phyloP scores from a whole-genome alignment of 2,113 vertebrate genomes.

The Myiagra hebetior region DNA sequence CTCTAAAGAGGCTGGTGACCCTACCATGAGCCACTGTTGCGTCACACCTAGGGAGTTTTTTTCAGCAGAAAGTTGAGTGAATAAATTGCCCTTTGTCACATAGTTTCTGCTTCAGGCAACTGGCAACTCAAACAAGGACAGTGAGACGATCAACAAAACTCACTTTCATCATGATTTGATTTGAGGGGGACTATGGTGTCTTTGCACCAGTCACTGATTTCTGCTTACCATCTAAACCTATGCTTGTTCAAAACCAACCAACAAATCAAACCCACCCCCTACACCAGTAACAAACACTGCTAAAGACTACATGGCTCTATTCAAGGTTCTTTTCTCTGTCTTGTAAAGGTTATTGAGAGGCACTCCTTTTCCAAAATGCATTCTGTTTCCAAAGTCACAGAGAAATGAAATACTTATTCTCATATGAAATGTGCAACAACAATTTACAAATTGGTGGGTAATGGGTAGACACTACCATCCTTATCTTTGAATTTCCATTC shows the following conservation, averaged over 20 bases:
- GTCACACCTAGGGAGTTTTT: neutral
- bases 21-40: neutral
- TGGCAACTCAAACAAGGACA: neutral
- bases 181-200: neutral
- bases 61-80: neutral
- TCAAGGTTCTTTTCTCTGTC: neutral
- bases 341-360: neutral
- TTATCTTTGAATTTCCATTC: conserved; percentile 17
- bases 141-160: neutral
- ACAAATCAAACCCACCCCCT: neutral
- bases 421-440: neutral
- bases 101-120: neutral
- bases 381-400: neutral
- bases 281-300: neutral
- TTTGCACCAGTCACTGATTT: neutral
- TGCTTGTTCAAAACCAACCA: neutral
- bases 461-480: neutral
- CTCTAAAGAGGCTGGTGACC: neutral
- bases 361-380: neutral
- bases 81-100: neutral
- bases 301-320: neutral
- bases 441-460: neutral
- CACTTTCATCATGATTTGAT: neutral
- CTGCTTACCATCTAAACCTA: neutral
- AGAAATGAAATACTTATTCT: neutral